These are phyloP conservation scores for Hippocampus comes DNA, from an alignment of 2,113 vertebrate genomes.

Conservation along the genomic window DNA sequence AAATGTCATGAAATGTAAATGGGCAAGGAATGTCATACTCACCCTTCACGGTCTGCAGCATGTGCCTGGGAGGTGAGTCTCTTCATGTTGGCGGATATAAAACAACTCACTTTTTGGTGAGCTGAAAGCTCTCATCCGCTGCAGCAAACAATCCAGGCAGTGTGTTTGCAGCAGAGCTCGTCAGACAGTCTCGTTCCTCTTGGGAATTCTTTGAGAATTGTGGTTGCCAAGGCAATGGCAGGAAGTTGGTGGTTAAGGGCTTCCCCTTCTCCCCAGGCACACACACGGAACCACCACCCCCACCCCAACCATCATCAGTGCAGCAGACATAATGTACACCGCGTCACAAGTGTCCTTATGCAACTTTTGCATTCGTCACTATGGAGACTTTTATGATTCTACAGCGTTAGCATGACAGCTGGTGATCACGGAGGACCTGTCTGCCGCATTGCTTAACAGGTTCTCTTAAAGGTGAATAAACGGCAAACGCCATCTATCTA, in stretches of 20 bases:
- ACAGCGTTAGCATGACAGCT: not conserved
- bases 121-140: not conserved
- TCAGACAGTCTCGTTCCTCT: slow-evolving; percentile 22
- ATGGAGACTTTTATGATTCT: not conserved
- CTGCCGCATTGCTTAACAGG: not conserved
- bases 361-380: not conserved
- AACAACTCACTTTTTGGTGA: not conserved
- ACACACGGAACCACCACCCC: slow-evolving; percentile 12
- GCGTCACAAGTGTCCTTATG: not conserved
- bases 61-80: not conserved
- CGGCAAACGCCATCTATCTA: not conserved
- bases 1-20: not conserved
- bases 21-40: not conserved
- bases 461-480: not conserved
- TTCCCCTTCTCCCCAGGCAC: not conserved
- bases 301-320: not conserved
- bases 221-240: slow-evolving; percentile 56
- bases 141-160: not conserved
- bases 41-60: not conserved
- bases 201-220: slow-evolving; percentile 27
- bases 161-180: not conserved
- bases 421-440: not conserved
- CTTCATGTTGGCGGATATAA: not conserved
- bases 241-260: slow-evolving; percentile 48
- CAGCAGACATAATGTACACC: slow-evolving; percentile 9